phyloP scores from a whole-genome alignment of 2,113 vertebrate species.

The Hypanus sabinus region DNA sequence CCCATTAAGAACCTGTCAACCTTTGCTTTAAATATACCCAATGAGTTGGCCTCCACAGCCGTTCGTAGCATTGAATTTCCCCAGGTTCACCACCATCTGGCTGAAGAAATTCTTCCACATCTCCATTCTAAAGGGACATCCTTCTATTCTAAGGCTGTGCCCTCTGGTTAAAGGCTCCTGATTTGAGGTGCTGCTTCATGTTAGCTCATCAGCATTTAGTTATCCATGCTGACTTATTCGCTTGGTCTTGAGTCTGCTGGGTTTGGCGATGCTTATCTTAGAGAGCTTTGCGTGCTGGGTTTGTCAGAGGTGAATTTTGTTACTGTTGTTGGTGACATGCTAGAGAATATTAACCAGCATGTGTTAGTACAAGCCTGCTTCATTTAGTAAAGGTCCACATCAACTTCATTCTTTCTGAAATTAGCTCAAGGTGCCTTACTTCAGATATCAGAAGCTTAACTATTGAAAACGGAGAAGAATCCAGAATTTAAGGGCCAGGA shows the following conservation, averaged over 20 bases:
- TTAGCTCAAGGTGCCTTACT: not conserved
- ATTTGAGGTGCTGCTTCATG: not conserved
- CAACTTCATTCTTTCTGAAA: not conserved
- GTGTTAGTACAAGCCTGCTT: not conserved
- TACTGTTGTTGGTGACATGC: not conserved
- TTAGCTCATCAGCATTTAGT: slow-evolving; percentile 2
- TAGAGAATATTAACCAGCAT: not conserved
- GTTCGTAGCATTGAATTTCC: no score
- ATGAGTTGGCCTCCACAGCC: no score
- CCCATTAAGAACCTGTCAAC: no score
- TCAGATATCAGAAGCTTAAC: no score
- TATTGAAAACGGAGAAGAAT: no score
- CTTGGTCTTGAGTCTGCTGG: not conserved
- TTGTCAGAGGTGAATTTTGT: not conserved
- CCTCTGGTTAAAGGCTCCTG: not conserved
- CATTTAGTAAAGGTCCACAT: not conserved
- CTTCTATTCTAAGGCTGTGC: no score
- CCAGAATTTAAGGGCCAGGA: no score
- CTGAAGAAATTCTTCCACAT: no score
- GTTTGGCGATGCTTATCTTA: not conserved
- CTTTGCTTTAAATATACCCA: no score
- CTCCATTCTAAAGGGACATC: no score
- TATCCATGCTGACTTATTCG: not conserved
- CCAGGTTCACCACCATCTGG: no score
- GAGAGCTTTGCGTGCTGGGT: not conserved